Evolutionary conservation across 2,888 invertebrate genomes (phyloP).

Genomic region (Agapostemon virescens): DNA sequence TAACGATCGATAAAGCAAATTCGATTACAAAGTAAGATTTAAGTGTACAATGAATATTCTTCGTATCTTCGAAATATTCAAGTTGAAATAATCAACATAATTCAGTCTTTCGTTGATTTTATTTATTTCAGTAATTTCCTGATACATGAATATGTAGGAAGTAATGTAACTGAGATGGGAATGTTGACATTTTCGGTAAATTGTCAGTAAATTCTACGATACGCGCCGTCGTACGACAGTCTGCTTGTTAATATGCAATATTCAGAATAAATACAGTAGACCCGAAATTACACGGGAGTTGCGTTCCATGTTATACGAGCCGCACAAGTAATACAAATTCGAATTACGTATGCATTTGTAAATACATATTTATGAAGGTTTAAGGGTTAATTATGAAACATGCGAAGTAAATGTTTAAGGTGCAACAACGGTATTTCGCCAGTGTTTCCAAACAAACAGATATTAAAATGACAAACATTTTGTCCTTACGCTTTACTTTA

Average conservation of each 20-base stretch:
- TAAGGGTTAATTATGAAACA: not conserved
- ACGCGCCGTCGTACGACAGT: not conserved
- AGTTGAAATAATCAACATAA: no score
- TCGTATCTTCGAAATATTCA: no score
- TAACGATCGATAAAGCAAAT: no score
- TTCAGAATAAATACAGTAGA: not conserved
- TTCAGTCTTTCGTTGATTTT: no score
- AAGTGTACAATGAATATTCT: no score
- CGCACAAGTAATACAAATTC: not conserved
- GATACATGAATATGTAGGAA: not conserved
- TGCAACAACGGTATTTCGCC: not conserved
- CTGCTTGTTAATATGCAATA: not conserved
- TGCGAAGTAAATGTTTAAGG: not conserved
- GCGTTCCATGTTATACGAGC: not conserved
- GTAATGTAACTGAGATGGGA: not conserved
- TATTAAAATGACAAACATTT: not conserved
- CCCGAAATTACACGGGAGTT: not conserved
- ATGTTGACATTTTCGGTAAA: not conserved
- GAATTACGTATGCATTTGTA: not conserved
- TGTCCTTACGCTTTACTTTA: no score
- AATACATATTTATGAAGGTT: not conserved
- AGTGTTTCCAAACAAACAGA: not conserved
- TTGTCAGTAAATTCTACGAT: not conserved
- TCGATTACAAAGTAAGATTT: no score
- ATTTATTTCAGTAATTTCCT: no score